Evolutionary conservation across 1,140 invertebrate genomes (phyloP).

Genomic region (Drosophila navojoa): DNA sequence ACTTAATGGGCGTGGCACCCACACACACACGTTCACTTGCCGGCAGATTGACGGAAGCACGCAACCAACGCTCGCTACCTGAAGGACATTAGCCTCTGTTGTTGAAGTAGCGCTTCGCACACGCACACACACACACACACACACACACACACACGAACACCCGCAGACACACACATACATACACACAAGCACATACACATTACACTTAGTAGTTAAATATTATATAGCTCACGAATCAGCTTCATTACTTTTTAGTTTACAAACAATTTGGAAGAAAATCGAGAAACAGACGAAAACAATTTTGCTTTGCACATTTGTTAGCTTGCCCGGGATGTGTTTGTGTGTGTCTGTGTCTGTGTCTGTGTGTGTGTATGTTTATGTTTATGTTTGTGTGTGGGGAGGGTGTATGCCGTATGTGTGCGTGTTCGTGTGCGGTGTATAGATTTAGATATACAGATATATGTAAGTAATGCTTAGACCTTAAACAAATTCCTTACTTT

Average conservation of each 20-base stretch:
- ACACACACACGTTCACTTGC: conserved; percentile 15
- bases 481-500: conserved; percentile 67
- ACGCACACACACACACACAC: conserved; percentile 14
- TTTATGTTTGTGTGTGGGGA: conserved; percentile 32
- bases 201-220: conserved; percentile 17
- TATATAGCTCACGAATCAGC: conserved; percentile 16
- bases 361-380: conserved; percentile 28
- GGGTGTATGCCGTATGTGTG: conserved; percentile 26
- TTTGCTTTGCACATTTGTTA: conserved; percentile 35
- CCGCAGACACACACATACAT: conserved; percentile 5
- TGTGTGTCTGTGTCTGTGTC: conserved; percentile 30
- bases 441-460: conserved; percentile 37
- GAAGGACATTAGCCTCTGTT: conserved; percentile 78
- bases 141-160: conserved; percentile 18
- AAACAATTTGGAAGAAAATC: conserved; percentile 8
- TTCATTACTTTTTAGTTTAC: conserved; percentile 26
- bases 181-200: conserved; percentile 19
- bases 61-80: conserved; percentile 41
- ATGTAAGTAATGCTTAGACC: conserved; percentile 69
- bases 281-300: conserved; percentile 1
- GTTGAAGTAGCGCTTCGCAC: conserved; percentile 38
- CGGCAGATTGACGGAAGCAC: background rate
- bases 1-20: conserved; percentile 42
- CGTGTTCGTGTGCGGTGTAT: conserved; percentile 33
- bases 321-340: conserved; percentile 24